phyloP scores from a whole-genome alignment of 1,140 invertebrate genomes.

The Cryptotermes secundus region DNA sequence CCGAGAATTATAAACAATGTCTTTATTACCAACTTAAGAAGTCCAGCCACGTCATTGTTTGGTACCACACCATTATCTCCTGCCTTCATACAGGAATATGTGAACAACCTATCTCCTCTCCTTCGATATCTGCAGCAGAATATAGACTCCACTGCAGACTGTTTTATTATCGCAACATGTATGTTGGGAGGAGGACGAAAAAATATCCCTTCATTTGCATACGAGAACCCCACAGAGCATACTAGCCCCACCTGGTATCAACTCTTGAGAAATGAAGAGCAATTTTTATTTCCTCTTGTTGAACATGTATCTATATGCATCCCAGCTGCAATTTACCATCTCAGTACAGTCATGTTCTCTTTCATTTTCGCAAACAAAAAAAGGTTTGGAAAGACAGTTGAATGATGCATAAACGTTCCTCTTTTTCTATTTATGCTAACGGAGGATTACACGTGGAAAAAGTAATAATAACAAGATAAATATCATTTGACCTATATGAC shows the following conservation, averaged over 20 bases:
- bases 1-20: background rate
- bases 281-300: slow-evolving; percentile 3
- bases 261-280: slow-evolving; percentile 16
- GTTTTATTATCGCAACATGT: background rate
- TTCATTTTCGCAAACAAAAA: slow-evolving; percentile 5
- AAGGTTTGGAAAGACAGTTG: slow-evolving; percentile 1
- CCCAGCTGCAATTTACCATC: background rate
- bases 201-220: background rate
- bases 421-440: background rate
- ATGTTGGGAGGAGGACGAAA: background rate
- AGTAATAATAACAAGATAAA: background rate
- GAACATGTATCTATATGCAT: background rate
- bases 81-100: background rate
- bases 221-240: background rate
- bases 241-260: background rate
- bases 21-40: background rate
- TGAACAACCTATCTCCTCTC: background rate
- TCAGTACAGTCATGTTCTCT: background rate
- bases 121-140: background rate
- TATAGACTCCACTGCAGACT: background rate
- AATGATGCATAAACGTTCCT: background rate
- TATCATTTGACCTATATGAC: background rate
- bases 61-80: background rate
- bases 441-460: background rate
- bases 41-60: background rate